These are phyloP conservation scores for Pammene fasciana DNA, from an alignment of 2,888 invertebrate species.

Conservation along the genomic window DNA sequence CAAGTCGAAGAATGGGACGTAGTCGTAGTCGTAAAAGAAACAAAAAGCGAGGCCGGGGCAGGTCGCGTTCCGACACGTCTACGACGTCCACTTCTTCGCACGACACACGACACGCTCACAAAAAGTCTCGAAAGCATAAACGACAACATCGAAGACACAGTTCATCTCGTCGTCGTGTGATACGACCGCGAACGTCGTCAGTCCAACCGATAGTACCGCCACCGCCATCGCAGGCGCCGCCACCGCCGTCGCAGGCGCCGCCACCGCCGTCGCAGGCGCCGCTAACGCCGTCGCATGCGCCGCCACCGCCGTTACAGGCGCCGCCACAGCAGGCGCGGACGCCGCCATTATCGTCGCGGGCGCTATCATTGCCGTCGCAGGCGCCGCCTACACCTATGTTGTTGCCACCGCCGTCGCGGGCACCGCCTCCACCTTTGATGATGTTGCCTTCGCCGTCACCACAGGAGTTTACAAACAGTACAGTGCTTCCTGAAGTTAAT, in stretches of 20 bases:
- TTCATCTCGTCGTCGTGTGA: neutral
- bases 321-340: too few species aligned
- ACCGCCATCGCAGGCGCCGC: too few species aligned
- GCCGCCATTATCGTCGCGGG: neutral
- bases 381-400: too few species aligned
- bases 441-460: neutral
- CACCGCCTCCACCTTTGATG: neutral
- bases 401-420: neutral
- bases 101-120: neutral
- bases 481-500: neutral
- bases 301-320: too few species aligned
- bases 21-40: neutral
- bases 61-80: neutral
- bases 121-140: too few species aligned
- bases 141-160: neutral
- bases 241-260: too few species aligned
- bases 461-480: neutral
- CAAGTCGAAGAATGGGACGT: neutral
- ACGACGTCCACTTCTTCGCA: neutral
- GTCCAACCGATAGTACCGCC: neutral
- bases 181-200: neutral
- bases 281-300: too few species aligned
- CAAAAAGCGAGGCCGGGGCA: neutral
- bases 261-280: too few species aligned
- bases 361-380: neutral